Conservation (phyloP, 2,113 vertebrate genomes). For the Mobula birostris region DNA sequence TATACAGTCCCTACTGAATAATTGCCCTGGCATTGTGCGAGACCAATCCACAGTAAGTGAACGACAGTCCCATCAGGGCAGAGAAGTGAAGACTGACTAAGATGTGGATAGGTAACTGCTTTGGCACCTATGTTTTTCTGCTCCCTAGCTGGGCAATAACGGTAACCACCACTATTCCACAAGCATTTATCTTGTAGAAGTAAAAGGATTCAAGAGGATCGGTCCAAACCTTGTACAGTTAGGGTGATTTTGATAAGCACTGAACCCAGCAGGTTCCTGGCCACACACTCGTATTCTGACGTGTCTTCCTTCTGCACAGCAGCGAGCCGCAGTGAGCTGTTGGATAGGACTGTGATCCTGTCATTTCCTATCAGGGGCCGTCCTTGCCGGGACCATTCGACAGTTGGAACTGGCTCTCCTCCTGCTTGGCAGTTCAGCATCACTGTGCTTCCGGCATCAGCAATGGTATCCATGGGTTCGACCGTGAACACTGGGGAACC, state of each 20-base stretch:
- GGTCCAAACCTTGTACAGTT: slow-evolving; percentile 72
- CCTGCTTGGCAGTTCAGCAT: slow-evolving; percentile 76
- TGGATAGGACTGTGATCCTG: slow-evolving; percentile 60
- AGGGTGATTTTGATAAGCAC: slow-evolving; percentile 65
- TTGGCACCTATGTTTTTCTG: not conserved
- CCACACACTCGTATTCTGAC: slow-evolving; percentile 78
- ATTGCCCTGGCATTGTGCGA: no score
- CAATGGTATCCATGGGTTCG: slow-evolving; percentile 66
- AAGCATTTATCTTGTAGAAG: not conserved
- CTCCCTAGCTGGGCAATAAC: not conserved
- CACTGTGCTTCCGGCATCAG: slow-evolving; percentile 67
- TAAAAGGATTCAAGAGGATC: not conserved
- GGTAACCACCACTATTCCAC: not conserved
- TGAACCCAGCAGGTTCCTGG: slow-evolving; percentile 82
- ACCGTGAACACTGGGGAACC: slow-evolving; percentile 72
- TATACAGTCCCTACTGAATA: no score
- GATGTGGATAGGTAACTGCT: not conserved
- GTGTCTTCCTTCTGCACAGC: slow-evolving; percentile 77
- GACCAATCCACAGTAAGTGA: no score
- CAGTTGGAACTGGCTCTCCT: slow-evolving; percentile 72
- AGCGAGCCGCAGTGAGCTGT: slow-evolving; percentile 69
- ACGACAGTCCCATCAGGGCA: no score
- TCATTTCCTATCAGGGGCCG: slow-evolving; percentile 56
- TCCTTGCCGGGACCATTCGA: slow-evolving; percentile 75
- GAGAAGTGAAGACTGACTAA: not conserved